Evolutionary conservation across 2,888 invertebrate species (phyloP).

Genomic region (Acronicta psi): DNA sequence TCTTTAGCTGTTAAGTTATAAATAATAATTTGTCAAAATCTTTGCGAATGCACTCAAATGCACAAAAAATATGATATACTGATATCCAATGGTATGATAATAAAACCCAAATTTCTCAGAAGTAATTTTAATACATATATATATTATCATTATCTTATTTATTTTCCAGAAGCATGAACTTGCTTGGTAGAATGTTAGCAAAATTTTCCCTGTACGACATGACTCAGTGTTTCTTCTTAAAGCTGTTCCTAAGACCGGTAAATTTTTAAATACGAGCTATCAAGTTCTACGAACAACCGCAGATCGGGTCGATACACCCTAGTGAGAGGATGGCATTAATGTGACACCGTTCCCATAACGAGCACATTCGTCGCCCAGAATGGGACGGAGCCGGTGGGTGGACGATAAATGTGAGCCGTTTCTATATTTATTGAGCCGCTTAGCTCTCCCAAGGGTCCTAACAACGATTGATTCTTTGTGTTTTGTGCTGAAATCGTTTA

Average conservation of each 20-base stretch:
- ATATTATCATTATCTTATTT: too few species aligned
- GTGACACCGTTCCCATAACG: conserved; percentile 56
- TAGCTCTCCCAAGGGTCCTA: conserved; percentile 17
- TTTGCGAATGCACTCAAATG: too few species aligned
- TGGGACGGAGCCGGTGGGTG: conserved; percentile 51
- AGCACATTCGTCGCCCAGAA: conserved; percentile 52
- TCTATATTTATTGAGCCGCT: conserved; percentile 47
- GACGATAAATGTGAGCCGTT: conserved; percentile 47
- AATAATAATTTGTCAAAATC: too few species aligned
- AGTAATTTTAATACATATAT: too few species aligned
- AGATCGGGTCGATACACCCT: conserved; percentile 29
- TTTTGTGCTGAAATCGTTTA: conserved; percentile 16
- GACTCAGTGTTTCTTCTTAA: conserved; percentile 25
- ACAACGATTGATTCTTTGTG: conserved; percentile 43
- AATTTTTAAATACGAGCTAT: neutral
- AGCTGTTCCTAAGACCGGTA: conserved; percentile 11
- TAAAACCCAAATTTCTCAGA: too few species aligned
- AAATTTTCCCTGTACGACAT: conserved; percentile 29
- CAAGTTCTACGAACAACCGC: conserved; percentile 10
- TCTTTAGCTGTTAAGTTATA: too few species aligned
- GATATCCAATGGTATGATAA: too few species aligned
- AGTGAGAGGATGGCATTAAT: conserved; percentile 40
- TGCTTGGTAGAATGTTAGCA: conserved; percentile 8
- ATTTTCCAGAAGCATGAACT: conserved; percentile 13
- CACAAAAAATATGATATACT: too few species aligned